phyloP scores from a whole-genome alignment of 92 coral and sea anemone genomes.

The Chrysogorgia sp. region DNA sequence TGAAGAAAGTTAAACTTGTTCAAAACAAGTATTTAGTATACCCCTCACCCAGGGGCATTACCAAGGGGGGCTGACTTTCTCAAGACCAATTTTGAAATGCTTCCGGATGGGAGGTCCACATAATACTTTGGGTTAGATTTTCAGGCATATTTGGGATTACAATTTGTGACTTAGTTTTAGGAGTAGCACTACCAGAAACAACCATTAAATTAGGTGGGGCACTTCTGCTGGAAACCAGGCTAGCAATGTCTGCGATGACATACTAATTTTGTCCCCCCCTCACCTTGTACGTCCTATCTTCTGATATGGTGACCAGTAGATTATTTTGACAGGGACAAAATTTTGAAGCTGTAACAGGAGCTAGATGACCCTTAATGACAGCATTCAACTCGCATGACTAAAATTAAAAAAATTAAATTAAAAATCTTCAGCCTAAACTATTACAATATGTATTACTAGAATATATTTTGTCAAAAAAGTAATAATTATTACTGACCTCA shows the following conservation, averaged over 20 bases:
- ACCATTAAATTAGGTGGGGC: too few species aligned
- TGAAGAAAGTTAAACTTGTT: too few species aligned
- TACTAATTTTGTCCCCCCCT: not conserved
- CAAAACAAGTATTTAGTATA: too few species aligned
- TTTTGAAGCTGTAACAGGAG: slow-evolving; percentile 74
- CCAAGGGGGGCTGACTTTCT: too few species aligned
- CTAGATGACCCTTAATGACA: slow-evolving; percentile 82
- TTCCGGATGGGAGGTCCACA: not conserved
- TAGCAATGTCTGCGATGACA: not conserved
- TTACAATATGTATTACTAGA: not conserved
- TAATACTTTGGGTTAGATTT: not conserved
- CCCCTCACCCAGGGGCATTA: too few species aligned
- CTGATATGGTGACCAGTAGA: slow-evolving; percentile 74
- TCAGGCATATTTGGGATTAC: too few species aligned
- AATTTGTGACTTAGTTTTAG: too few species aligned
- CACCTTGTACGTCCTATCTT: slow-evolving; percentile 96
- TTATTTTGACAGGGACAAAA: slow-evolving; percentile 73
- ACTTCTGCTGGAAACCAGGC: too few species aligned
- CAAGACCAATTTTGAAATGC: too few species aligned
- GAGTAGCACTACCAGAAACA: too few species aligned
- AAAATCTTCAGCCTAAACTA: not conserved
- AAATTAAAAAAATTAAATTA: not conserved
- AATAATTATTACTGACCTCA: slow-evolving; percentile 60
- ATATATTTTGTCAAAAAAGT: not conserved
- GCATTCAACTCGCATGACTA: slow-evolving; percentile 85